Percentiles rank a stretch among this genome's conserved stretches.
Conservation (phyloP, 53 echinoderm and acorn worm species). For the Crossaster papposus region DNA sequence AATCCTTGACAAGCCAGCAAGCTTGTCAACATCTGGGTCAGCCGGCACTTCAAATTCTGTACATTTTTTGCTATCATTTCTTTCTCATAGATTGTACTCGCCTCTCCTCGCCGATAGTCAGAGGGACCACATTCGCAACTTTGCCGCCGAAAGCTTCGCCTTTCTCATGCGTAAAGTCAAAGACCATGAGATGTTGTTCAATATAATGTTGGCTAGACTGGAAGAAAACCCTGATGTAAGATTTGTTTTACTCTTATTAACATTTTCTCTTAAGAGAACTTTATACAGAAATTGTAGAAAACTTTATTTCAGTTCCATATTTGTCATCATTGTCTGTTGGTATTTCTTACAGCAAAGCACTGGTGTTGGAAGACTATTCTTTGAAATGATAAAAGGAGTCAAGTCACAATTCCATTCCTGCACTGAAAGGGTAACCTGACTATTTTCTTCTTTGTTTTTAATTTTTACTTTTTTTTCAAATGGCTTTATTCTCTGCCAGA, state of each 20-base stretch:
- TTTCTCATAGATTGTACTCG: constrained; percentile 73
- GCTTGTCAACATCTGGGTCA: neutral
- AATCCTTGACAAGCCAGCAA: too few species aligned
- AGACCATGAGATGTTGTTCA: constrained; percentile 74
- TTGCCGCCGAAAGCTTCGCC: constrained; percentile 98
- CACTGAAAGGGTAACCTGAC: constrained; percentile 67
- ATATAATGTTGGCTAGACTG: constrained; percentile 70
- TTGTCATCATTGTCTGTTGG: neutral
- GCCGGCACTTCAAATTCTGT: neutral
- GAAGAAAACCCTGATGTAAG: constrained; percentile 75
- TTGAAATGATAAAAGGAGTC: constrained; percentile 97
- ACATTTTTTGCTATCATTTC: neutral
- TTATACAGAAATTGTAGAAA: neutral
- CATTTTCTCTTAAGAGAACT: neutral
- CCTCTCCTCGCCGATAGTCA: constrained; percentile 68
- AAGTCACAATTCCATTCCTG: constrained; percentile 88
- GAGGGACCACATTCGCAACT: constrained; percentile 85
- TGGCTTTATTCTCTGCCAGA: neutral
- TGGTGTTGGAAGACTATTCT: constrained; percentile 86
- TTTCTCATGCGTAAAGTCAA: constrained; percentile 91
- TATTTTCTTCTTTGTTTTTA: neutral
- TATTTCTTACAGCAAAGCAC: constrained; percentile 64
- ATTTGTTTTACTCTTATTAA: neutral
- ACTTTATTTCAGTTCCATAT: neutral
- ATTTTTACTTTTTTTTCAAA: neutral